These are phyloP conservation scores for Seira sanloemensis DNA, from an alignment of 2,888 invertebrate species.

Conservation along the genomic window DNA sequence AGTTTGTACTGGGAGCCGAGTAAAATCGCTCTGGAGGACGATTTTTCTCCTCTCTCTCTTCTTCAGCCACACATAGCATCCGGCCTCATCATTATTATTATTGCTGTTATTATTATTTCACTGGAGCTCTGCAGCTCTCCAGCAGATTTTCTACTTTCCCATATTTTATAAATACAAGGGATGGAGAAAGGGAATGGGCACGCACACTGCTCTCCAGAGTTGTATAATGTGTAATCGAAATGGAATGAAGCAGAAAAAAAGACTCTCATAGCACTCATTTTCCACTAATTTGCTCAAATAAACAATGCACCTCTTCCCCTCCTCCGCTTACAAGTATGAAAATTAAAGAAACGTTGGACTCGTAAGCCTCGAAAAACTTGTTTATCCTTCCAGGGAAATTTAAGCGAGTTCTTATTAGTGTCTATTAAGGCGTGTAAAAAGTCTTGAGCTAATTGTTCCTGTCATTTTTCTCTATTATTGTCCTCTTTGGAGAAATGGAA, in stretches of 20 bases:
- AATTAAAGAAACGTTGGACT: not conserved
- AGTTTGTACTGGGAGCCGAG: not conserved
- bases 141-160: not conserved
- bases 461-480: slow-evolving; percentile 14
- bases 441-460: slow-evolving; percentile 51
- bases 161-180: not conserved
- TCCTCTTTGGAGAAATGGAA: slow-evolving; percentile 3
- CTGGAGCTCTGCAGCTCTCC: not conserved
- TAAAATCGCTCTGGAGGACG: not conserved
- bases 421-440: slow-evolving; percentile 35
- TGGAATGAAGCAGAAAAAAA: slow-evolving; percentile 50
- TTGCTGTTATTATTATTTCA: slow-evolving; percentile 1
- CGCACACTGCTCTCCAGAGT: too few relatives aligned
- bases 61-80: not conserved
- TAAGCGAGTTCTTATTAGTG: slow-evolving; percentile 38
- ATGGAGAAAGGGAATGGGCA: not conserved
- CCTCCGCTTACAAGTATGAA: not conserved
- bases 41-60: not conserved
- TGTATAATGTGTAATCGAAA: slow-evolving; percentile 15
- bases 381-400: not conserved
- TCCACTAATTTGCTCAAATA: slow-evolving; percentile 49
- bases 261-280: slow-evolving; percentile 41
- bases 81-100: not conserved
- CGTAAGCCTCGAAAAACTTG: not conserved
- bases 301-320: slow-evolving; percentile 29